Conservation (phyloP, 30 jellyfish, hydroid and myxozoan genomes). For the Phacellophora camtschatica region DNA sequence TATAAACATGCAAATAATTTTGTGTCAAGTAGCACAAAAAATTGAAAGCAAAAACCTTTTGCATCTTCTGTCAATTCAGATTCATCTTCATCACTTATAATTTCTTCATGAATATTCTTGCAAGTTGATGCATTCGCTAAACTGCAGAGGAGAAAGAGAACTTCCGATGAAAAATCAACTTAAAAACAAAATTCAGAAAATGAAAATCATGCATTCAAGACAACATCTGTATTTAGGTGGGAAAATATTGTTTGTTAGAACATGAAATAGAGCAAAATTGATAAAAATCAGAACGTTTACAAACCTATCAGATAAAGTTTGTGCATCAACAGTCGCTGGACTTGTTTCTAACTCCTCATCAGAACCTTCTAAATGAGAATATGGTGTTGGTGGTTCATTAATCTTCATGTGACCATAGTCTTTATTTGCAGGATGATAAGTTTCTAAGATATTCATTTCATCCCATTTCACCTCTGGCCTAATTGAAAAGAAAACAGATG, state of each 20-base stretch:
- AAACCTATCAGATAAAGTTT: conserved; percentile 45
- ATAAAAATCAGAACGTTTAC: too few species aligned
- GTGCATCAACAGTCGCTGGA: conserved; percentile 53
- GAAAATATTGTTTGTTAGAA: too few species aligned
- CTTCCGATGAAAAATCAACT: not conserved
- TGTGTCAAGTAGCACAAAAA: too few species aligned
- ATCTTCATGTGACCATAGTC: conserved; percentile 99
- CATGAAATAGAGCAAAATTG: too few species aligned
- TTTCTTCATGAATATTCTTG: conserved; percentile 63
- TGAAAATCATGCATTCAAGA: not conserved
- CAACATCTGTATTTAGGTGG: too few species aligned
- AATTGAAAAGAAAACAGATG: not conserved
- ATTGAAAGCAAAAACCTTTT: conserved; percentile 13
- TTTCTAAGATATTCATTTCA: conserved; percentile 93
- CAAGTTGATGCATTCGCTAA: conserved; percentile 69
- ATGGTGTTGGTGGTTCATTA: conserved; percentile 99
- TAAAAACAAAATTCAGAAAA: not conserved
- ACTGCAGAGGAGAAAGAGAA: conserved; percentile 4
- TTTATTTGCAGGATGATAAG: conserved; percentile 98
- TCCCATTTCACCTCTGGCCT: conserved; percentile 97
- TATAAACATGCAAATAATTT: too few species aligned
- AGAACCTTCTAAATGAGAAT: conserved; percentile 58
- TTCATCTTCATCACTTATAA: conserved; percentile 76
- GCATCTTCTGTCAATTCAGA: conserved; percentile 70
- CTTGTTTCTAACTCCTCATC: conserved; percentile 56